phyloP scores from a whole-genome alignment of 2,888 invertebrate genomes.

The Thecocarcelia acutangulata region DNA sequence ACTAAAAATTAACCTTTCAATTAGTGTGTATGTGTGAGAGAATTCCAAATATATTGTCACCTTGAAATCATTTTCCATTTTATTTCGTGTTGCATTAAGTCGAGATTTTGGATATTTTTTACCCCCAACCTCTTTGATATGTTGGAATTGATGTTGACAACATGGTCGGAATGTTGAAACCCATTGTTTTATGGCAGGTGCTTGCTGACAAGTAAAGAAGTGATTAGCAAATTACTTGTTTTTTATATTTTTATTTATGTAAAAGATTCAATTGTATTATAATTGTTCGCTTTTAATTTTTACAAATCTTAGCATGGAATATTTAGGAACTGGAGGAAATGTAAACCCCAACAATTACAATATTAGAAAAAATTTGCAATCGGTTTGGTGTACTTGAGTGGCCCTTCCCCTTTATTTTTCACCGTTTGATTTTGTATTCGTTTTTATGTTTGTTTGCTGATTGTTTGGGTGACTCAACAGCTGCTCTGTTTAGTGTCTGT shows the following conservation, averaged over 20 bases:
- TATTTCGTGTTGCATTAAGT: constrained; percentile 48
- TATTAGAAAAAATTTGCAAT: constrained; percentile 25
- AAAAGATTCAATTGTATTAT: constrained; percentile 21
- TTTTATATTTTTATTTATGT: not conserved
- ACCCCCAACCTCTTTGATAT: constrained; percentile 30
- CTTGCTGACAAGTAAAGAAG: constrained; percentile 22
- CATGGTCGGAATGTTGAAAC: constrained; percentile 30
- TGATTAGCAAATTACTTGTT: constrained; percentile 22
- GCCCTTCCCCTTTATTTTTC: constrained; percentile 10
- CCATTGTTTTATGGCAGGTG: constrained; percentile 26
- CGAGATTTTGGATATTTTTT: constrained; percentile 49
- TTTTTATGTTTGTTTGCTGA: constrained; percentile 16
- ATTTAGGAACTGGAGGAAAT: not conserved
- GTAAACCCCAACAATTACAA: constrained; percentile 13
- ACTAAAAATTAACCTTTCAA: constrained; percentile 37
- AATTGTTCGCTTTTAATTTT: not conserved
- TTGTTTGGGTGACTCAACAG: constrained; percentile 63
- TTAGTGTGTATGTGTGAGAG: constrained; percentile 27
- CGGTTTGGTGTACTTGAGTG: constrained; percentile 21
- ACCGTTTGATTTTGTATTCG: not conserved
- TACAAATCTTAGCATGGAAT: too few relatives aligned
- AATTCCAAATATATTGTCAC: constrained; percentile 60
- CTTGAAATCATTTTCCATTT: constrained; percentile 55
- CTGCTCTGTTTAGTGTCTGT: constrained; percentile 42
- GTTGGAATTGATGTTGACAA: not conserved